Conservation (phyloP, 1,140 invertebrate genomes). For the Drosophila sechellia region DNA sequence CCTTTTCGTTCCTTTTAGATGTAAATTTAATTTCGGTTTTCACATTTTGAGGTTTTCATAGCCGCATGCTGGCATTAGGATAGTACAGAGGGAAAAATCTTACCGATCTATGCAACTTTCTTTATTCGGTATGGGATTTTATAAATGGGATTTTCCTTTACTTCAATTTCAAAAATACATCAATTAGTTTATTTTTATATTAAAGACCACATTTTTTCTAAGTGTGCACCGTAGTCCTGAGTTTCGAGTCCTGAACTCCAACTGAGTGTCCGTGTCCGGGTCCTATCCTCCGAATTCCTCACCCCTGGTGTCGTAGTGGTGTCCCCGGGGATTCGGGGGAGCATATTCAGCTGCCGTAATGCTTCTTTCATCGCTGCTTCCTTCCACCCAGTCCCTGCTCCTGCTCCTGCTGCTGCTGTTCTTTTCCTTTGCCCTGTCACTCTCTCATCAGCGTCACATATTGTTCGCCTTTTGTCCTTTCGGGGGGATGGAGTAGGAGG, state of each 20-base stretch:
- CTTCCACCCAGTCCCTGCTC: neutral
- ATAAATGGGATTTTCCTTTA: no score
- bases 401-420: slow-evolving; percentile 4
- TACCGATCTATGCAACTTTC: no score
- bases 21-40: slow-evolving; percentile 80
- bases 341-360: slow-evolving; percentile 64
- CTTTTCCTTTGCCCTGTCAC: slow-evolving; percentile 42
- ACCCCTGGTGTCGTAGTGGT: neutral
- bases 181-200: no score
- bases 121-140: no score
- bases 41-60: slow-evolving; percentile 76
- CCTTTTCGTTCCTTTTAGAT: slow-evolving; percentile 63
- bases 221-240: neutral
- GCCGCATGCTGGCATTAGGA: slow-evolving; percentile 30
- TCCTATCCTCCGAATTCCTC: slow-evolving; percentile 3
- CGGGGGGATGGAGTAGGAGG: neutral
- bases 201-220: neutral
- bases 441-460: slow-evolving; percentile 54
- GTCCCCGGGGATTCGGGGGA: slow-evolving; percentile 51
- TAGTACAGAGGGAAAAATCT: neutral
- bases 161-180: no score
- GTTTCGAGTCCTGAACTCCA: slow-evolving; percentile 17
- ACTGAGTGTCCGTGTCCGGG: slow-evolving; percentile 43
- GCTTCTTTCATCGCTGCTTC: slow-evolving; percentile 67
- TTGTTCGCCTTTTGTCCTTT: slow-evolving; percentile 48